phyloP scores from a whole-genome alignment of 2,797 vertebrate genomes.

The Bradypus variegatus region DNA sequence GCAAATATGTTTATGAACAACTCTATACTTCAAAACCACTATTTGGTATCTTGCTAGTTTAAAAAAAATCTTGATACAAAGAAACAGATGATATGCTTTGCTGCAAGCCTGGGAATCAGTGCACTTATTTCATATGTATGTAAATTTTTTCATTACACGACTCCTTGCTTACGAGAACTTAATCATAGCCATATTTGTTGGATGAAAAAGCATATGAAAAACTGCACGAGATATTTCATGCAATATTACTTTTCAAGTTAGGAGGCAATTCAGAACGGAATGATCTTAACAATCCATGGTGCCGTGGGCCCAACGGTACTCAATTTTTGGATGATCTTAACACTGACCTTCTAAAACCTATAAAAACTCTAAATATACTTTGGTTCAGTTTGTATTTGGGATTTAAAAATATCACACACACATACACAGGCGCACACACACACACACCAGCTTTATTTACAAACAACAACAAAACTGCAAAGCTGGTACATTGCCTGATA shows the following conservation, averaged over 20 bases:
- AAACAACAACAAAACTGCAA: neutral
- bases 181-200: conserved; percentile 61
- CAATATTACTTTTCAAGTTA: conserved; percentile 49
- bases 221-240: neutral
- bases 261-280: neutral
- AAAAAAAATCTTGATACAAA: conserved; percentile 60
- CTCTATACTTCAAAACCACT: conserved; percentile 57
- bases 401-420: neutral
- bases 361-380: neutral
- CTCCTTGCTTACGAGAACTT: conserved; percentile 43
- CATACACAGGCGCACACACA: no score
- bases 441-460: neutral
- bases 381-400: neutral
- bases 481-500: neutral
- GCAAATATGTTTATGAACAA: conserved; percentile 65
- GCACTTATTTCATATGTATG: conserved; percentile 64
- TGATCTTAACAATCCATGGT: neutral
- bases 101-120: conserved; percentile 47
- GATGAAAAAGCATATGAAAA: conserved; percentile 42
- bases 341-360: neutral
- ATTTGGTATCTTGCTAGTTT: conserved; percentile 57
- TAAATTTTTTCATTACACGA: conserved; percentile 61
- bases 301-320: neutral
- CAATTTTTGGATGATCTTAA: neutral
- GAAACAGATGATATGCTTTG: conserved; percentile 59